Conservation (phyloP, 1,140 invertebrate species). For the Hypsibius dujardini region DNA sequence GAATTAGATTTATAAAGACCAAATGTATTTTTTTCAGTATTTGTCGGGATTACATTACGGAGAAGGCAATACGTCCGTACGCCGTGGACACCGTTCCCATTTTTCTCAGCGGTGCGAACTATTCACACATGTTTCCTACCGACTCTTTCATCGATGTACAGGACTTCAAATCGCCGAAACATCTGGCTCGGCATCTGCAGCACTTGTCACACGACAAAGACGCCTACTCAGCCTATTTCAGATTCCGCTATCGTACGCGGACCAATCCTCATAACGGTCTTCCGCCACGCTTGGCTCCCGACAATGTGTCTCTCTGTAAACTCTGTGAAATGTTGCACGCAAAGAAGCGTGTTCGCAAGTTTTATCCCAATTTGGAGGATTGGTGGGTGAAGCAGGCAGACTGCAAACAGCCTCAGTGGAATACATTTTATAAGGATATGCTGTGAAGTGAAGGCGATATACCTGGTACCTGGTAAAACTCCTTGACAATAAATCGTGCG, state of each 20-base stretch:
- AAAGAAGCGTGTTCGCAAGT: not conserved
- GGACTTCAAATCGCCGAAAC: conserved; percentile 4
- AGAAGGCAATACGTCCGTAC: not conserved
- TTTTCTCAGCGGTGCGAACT: not conserved
- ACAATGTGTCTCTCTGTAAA: not conserved
- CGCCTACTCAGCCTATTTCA: conserved; percentile 4
- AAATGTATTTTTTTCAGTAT: not conserved
- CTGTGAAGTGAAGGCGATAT: too few species aligned
- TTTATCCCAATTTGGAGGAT: not conserved
- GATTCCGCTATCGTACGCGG: not conserved
- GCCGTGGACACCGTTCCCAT: not conserved
- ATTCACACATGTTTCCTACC: not conserved
- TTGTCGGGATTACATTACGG: not conserved
- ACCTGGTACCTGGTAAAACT: too few species aligned
- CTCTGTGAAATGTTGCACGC: not conserved
- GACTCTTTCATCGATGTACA: not conserved
- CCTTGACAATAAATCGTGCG: too few species aligned
- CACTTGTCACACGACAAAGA: conserved; percentile 2
- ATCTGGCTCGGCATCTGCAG: not conserved
- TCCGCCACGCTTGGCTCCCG: not conserved
- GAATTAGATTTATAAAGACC: too few species aligned
- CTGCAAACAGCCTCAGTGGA: not conserved
- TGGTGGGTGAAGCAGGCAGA: not conserved
- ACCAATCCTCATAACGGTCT: not conserved
- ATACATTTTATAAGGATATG: too few species aligned